Percentiles rank a stretch among this genome's conserved stretches.
phyloP scores from a whole-genome alignment of 2,888 invertebrate species.

The Apeira syringaria region DNA sequence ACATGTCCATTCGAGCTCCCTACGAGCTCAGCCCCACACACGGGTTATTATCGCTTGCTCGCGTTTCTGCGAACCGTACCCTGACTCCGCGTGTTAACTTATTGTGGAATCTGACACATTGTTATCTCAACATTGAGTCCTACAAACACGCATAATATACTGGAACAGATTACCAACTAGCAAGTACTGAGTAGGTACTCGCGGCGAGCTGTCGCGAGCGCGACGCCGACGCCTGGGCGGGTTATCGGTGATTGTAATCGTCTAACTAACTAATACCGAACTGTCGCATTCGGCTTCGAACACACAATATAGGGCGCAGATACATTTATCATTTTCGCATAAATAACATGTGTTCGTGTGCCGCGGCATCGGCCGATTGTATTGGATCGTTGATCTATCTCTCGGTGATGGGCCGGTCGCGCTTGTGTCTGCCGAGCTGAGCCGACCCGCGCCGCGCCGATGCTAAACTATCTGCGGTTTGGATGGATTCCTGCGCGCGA shows the following conservation, averaged over 20 bases:
- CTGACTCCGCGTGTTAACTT: background rate
- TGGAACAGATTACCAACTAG: slow-evolving; percentile 29
- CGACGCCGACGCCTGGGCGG: slow-evolving; percentile 20
- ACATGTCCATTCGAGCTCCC: too few relatives aligned
- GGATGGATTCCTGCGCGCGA: slow-evolving; percentile 45
- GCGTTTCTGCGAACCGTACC: too few relatives aligned
- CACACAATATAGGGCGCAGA: slow-evolving; percentile 40
- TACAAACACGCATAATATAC: slow-evolving; percentile 14
- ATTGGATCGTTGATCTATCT: slow-evolving; percentile 77
- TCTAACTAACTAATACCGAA: slow-evolving; percentile 34
- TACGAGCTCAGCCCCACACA: too few relatives aligned
- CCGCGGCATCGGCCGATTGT: slow-evolving; percentile 65
- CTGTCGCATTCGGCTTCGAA: slow-evolving; percentile 37
- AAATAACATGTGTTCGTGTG: slow-evolving; percentile 68
- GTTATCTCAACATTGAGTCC: slow-evolving; percentile 8
- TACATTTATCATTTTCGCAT: slow-evolving; percentile 66
- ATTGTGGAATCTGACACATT: slow-evolving; percentile 9
- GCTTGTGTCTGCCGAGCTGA: slow-evolving; percentile 46
- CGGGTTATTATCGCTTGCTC: too few relatives aligned
- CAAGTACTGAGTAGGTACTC: slow-evolving; percentile 25
- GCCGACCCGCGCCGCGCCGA: too few relatives aligned
- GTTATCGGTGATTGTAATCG: slow-evolving; percentile 31
- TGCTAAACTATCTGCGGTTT: slow-evolving; percentile 32
- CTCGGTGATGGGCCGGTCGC: too few relatives aligned
- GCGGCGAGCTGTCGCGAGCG: slow-evolving; percentile 26